Evolutionary conservation across 2,797 vertebrate genomes (phyloP).

Genomic region (Liparis tanakae): DNA sequence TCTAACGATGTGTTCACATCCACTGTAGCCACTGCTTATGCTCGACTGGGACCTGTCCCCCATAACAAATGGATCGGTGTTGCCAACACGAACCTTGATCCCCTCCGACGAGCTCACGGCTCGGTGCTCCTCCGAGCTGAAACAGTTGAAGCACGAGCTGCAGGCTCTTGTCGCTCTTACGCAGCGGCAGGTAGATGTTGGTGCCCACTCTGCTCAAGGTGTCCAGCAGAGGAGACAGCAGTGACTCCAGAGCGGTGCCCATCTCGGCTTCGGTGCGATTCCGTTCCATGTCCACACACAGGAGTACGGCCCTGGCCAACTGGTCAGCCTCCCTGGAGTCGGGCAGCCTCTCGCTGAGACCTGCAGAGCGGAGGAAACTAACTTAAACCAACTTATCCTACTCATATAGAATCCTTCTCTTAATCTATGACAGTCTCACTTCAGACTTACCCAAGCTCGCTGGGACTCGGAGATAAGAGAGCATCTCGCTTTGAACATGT

Average conservation of each 20-base stretch:
- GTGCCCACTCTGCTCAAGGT: slow-evolving; percentile 88
- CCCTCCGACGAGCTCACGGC: slow-evolving; percentile 4
- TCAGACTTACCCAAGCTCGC: slow-evolving; percentile 80
- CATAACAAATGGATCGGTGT: slow-evolving; percentile 2
- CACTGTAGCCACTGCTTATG: not conserved
- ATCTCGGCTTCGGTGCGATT: slow-evolving; percentile 70
- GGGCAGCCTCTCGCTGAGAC: slow-evolving; percentile 75
- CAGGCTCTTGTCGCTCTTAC: slow-evolving; percentile 92
- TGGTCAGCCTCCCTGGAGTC: slow-evolving; percentile 88
- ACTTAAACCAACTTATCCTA: not conserved
- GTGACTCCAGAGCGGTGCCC: slow-evolving; percentile 75
- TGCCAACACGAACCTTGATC: slow-evolving; percentile 61
- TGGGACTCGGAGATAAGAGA: slow-evolving; percentile 83
- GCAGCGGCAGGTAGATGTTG: slow-evolving; percentile 89
- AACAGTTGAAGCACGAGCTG: slow-evolving; percentile 89
- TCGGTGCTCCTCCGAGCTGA: slow-evolving; percentile 68
- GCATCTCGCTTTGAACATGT: slow-evolving; percentile 80
- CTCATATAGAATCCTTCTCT: not conserved
- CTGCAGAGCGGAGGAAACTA: slow-evolving; percentile 51
- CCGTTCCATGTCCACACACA: slow-evolving; percentile 88
- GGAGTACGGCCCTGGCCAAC: slow-evolving; percentile 86
- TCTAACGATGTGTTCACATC: not conserved
- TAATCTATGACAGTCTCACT: not conserved
- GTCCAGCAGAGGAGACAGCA: slow-evolving; percentile 90
- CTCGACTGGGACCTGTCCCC: not conserved